Conservation (phyloP, 2,888 invertebrate genomes). For the Ernsta delagoae region DNA sequence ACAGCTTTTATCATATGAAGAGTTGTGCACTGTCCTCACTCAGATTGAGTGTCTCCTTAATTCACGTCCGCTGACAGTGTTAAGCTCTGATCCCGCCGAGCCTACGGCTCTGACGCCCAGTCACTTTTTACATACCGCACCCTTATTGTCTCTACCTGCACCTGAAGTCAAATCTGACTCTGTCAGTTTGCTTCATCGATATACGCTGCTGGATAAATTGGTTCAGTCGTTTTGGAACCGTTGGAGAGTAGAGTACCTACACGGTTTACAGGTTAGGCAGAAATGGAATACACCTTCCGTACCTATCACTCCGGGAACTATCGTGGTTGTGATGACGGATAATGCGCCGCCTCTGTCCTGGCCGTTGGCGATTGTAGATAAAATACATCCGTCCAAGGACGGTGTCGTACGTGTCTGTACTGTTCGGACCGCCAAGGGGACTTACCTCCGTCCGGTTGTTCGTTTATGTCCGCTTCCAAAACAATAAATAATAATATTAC, state of each 20-base stretch:
- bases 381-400: conserved; percentile 25
- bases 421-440: conserved; percentile 27
- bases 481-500: conserved; percentile 13
- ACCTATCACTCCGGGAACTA: conserved; percentile 17
- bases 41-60: conserved; percentile 38
- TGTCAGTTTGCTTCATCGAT: conserved; percentile 26
- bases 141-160: conserved; percentile 31
- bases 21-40: conserved; percentile 23
- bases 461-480: conserved; percentile 25
- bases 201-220: conserved; percentile 29
- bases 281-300: conserved; percentile 35
- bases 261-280: conserved; percentile 34
- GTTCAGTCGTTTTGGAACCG: conserved; percentile 33
- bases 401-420: conserved; percentile 34
- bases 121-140: conserved; percentile 37
- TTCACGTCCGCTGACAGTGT: conserved; percentile 35
- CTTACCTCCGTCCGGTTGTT: conserved; percentile 31
- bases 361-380: not conserved
- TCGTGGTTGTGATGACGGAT: conserved; percentile 38
- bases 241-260: conserved; percentile 37
- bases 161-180: conserved; percentile 19
- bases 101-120: conserved; percentile 38
- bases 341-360: conserved; percentile 37
- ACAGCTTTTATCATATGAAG: conserved; percentile 38
- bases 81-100: conserved; percentile 37